Evolutionary conservation across 2,888 invertebrate species (phyloP), one percentile per base, ranked within the genome.

Genomic region (Augochlorella aurata): DNA sequence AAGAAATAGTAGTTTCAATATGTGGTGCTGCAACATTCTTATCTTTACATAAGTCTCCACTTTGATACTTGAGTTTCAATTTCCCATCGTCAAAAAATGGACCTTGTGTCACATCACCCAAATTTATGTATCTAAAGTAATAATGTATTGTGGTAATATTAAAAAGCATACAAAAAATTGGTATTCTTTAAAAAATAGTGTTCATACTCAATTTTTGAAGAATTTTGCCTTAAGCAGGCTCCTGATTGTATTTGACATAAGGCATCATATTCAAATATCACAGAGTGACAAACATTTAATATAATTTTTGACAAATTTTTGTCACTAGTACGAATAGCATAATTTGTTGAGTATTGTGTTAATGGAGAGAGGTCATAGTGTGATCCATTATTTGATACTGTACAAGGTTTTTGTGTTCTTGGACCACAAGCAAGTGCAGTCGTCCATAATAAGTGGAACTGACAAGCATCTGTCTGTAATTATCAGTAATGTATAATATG

Each of bases 211-310:
- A 21, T 12, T 38, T 54, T 21, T 38, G 52, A 16, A 54, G 68
- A 24, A 70, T 81, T 29, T 68, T 50, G 69, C 24, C 81, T 82
- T 50, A 90, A 79, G 61, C 92, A 91, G 4, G 79, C 85, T 12
- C 90, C 91, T 1, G 87, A 82, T 3, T 44, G 29, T 2, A 14
- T 7, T 49, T 71, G 63, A 79, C 91, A 90, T 12, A 81, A n/a
- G 1, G 80, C 71, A 49, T 69, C 61, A 38, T 84, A 66, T 65
- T 86, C 89, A 82, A 87, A 90, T 73, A 93, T 89, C 21, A 92
- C 74, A 14, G 90, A 87, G 72, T 92, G 93, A 47, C 93, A 93
- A 16, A 93, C 88, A 83, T 93, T 93, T 18, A 93, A 78, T 78
- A 92, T 89, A 54, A 92, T 86, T n/a, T 75, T 78, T 1, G 73